phyloP scores from a whole-genome alignment of 1,140 invertebrate genomes.

The Drosophila elegans region DNA sequence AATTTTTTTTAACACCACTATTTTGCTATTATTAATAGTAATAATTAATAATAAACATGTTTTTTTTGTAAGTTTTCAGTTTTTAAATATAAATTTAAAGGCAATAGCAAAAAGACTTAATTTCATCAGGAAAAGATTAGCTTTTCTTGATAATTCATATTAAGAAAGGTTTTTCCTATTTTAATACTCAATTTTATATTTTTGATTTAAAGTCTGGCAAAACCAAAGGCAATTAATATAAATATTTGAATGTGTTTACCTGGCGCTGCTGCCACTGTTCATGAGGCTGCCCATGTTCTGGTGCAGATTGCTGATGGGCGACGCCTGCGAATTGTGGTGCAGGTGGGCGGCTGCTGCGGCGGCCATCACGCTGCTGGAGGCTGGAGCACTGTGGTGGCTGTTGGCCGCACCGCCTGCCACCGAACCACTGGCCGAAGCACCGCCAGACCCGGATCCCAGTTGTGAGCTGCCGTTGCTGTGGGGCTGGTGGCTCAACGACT shows the following conservation, averaged over 20 bases:
- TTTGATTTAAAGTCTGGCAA: no score
- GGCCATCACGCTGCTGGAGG: slow-evolving; percentile 77
- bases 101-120: no score
- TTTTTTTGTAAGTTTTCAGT: no score
- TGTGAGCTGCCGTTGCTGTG: slow-evolving; percentile 72
- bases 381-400: slow-evolving; percentile 53
- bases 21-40: no score
- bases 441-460: slow-evolving; percentile 13
- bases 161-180: no score
- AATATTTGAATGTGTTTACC: slow-evolving; percentile 40
- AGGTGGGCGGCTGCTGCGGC: slow-evolving; percentile 79
- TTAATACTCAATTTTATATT: no score
- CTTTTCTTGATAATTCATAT: no score
- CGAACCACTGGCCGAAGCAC: slow-evolving; percentile 18
- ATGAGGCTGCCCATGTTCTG: slow-evolving; percentile 84
- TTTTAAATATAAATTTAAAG: no score
- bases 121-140: no score
- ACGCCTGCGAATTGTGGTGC: slow-evolving; percentile 79
- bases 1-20: no score
- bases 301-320: slow-evolving; percentile 82
- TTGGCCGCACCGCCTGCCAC: slow-evolving; percentile 21
- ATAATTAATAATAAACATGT: no score
- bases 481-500: slow-evolving; percentile 53
- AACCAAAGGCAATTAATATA: no score
- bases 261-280: slow-evolving; percentile 84